These are phyloP conservation scores for Drosophila pallidifrons DNA, from an alignment of 1,140 invertebrate genomes.

Conservation along the genomic window DNA sequence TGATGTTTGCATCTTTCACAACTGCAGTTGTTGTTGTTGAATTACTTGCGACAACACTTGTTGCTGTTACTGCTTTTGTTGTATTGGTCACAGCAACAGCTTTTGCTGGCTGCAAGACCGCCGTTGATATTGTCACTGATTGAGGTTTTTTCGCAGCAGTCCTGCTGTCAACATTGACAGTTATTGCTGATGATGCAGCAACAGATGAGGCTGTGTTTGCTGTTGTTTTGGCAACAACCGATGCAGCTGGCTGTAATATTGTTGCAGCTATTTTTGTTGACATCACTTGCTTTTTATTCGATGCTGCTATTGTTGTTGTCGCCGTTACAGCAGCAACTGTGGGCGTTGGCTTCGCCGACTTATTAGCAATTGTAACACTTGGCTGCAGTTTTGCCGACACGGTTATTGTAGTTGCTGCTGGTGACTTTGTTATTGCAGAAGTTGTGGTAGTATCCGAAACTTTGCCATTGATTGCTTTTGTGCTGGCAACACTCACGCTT, in stretches of 20 bases:
- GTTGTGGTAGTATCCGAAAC: slow-evolving; percentile 15
- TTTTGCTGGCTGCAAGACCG: slow-evolving; percentile 8
- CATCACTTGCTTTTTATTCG: slow-evolving; percentile 1
- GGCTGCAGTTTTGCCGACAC: slow-evolving; percentile 20
- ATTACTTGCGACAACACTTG: slow-evolving; percentile 11
- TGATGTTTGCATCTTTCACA: not conserved
- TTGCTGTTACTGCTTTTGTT: slow-evolving; percentile 11
- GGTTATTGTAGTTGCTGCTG: slow-evolving; percentile 10
- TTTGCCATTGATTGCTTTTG: slow-evolving; percentile 30
- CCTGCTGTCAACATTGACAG: slow-evolving; percentile 19
- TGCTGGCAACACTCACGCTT: slow-evolving; percentile 9
- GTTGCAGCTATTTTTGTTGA: slow-evolving; percentile 24
- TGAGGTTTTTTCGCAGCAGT: slow-evolving; percentile 11
- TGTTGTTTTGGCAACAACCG: slow-evolving; percentile 7
- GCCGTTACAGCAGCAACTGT: slow-evolving; percentile 23
- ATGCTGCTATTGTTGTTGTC: slow-evolving; percentile 14
- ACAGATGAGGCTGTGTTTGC: slow-evolving; percentile 16
- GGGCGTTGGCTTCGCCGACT: slow-evolving; percentile 17
- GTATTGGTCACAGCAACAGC: slow-evolving; percentile 9
- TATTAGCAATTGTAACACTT: slow-evolving; percentile 30
- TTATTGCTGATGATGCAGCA: slow-evolving; percentile 24
- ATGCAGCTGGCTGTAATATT: slow-evolving; percentile 20
- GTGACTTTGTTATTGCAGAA: slow-evolving; percentile 23
- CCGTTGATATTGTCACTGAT: slow-evolving; percentile 1
- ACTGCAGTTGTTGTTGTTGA: not conserved